A percentile compares a stretch with the other conserved stretches of the same genome.
These are phyloP conservation scores for Hydrocynus forskahlii DNA, from an alignment of 2,797 vertebrate species.

Conservation along the genomic window DNA sequence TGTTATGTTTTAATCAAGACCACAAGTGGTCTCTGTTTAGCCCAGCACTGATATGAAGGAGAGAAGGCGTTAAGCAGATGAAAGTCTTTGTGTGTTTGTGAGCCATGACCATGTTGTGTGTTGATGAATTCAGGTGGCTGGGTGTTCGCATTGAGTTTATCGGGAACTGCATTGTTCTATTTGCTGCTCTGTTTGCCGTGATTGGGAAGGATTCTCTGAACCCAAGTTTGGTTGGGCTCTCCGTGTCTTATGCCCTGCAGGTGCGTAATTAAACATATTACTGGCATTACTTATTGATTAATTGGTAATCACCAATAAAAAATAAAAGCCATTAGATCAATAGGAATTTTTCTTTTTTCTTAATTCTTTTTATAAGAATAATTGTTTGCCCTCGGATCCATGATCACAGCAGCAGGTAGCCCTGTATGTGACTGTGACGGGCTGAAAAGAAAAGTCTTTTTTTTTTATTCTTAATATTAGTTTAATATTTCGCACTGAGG, in stretches of 20 bases:
- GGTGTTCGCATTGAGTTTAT: constrained; percentile 92
- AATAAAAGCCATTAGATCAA: no score
- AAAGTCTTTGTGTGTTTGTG: constrained; percentile 9
- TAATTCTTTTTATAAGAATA: no score
- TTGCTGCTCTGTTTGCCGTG: constrained; percentile 92
- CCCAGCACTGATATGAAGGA: not conserved
- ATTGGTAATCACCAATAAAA: no score
- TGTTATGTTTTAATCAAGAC: constrained; percentile 1
- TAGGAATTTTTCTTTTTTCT: no score
- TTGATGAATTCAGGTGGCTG: constrained; percentile 85
- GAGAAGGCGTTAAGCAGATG: not conserved
- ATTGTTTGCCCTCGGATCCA: no score
- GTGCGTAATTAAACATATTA: constrained; percentile 65
- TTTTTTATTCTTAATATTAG: no score
- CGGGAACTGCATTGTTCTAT: constrained; percentile 93
- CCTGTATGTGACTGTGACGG: no score
- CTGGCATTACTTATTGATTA: no score
- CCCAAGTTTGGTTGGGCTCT: constrained; percentile 91
- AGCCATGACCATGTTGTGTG: constrained; percentile 35
- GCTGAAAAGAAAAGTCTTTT: no score
- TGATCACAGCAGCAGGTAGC: no score
- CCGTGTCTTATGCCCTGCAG: constrained; percentile 93
- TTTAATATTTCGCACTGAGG: no score
- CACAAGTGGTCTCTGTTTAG: constrained; percentile 23
- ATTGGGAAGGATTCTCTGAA: constrained; percentile 82